Percentiles rank a stretch among this genome's conserved stretches.
phyloP scores from a whole-genome alignment of 2,113 vertebrate species.

The Lota lota region DNA sequence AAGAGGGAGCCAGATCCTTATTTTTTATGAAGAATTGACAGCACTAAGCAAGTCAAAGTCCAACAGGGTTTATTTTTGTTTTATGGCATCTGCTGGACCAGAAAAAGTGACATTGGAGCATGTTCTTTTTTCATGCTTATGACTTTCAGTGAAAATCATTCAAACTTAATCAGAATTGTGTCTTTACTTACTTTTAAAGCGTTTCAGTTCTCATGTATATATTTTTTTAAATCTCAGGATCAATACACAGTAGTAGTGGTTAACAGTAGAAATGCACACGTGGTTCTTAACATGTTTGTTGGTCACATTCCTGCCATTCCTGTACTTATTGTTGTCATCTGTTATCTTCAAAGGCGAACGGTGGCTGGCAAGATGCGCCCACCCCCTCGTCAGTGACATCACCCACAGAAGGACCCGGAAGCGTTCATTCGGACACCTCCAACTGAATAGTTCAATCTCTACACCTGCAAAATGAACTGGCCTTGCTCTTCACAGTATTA shows the following conservation, averaged over 20 bases:
- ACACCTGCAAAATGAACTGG: constrained; percentile 63
- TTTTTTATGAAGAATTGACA: no score
- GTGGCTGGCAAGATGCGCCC: constrained; percentile 98
- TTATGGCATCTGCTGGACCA: no score
- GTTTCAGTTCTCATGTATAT: neutral
- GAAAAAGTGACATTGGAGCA: no score
- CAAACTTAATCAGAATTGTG: neutral
- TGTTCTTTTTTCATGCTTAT: no score
- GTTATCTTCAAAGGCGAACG: constrained; percentile 83
- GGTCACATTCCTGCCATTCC: neutral
- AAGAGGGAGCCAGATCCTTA: neutral
- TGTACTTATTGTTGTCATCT: constrained; percentile 1
- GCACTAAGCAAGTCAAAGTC: no score
- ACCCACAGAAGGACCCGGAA: constrained; percentile 99
- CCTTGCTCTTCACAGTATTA: constrained; percentile 65
- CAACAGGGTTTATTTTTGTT: no score
- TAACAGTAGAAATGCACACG: neutral
- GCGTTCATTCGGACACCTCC: constrained; percentile 99
- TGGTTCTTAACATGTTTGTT: neutral
- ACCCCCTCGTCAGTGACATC: constrained; percentile 99
- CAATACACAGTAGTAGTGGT: neutral
- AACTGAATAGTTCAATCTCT: constrained; percentile 86
- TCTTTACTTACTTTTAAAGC: neutral
- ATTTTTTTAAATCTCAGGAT: neutral
- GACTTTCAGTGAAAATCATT: neutral